Evolutionary conservation across 1,140 invertebrate genomes (phyloP).

Genomic region (Drosophila leontia): DNA sequence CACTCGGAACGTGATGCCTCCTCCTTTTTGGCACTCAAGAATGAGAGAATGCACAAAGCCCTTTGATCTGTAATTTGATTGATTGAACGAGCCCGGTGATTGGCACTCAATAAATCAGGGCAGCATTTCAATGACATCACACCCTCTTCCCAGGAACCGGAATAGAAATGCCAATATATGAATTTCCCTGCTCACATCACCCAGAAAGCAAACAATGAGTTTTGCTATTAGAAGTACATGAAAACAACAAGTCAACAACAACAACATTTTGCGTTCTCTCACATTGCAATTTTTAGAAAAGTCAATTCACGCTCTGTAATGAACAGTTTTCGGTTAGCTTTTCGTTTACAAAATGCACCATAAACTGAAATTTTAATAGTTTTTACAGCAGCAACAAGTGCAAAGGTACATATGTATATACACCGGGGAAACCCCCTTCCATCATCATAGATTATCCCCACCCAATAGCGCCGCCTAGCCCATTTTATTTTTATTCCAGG

Average conservation of each 20-base stretch:
- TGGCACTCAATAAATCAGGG: constrained; percentile 58
- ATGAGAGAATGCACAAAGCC: background rate
- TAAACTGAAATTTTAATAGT: constrained; percentile 44
- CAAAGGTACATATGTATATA: constrained; percentile 9
- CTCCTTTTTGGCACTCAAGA: constrained; percentile 9
- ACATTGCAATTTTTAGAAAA: constrained; percentile 25
- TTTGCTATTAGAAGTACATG: constrained; percentile 25
- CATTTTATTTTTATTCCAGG: constrained; percentile 24
- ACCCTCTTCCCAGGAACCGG: background rate
- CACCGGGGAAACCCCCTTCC: constrained; percentile 3
- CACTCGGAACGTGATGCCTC: constrained; percentile 18
- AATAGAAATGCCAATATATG: constrained; percentile 28
- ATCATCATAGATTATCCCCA: constrained; percentile 9
- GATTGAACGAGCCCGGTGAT: constrained; percentile 55
- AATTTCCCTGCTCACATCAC: constrained; percentile 29
- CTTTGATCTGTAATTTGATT: constrained; percentile 76
- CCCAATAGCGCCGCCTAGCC: background rate
- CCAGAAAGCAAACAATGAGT: constrained; percentile 40
- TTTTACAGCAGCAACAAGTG: constrained; percentile 5
- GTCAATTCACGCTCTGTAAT: constrained; percentile 44
- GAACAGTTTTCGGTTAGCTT: constrained; percentile 22
- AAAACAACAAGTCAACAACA: constrained; percentile 9
- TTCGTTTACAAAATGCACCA: constrained; percentile 32
- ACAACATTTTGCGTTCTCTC: background rate
- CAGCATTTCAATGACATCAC: constrained; percentile 30